Conservation (phyloP, 2,797 vertebrate species). For the Parauchenoglanis ngamensis region DNA sequence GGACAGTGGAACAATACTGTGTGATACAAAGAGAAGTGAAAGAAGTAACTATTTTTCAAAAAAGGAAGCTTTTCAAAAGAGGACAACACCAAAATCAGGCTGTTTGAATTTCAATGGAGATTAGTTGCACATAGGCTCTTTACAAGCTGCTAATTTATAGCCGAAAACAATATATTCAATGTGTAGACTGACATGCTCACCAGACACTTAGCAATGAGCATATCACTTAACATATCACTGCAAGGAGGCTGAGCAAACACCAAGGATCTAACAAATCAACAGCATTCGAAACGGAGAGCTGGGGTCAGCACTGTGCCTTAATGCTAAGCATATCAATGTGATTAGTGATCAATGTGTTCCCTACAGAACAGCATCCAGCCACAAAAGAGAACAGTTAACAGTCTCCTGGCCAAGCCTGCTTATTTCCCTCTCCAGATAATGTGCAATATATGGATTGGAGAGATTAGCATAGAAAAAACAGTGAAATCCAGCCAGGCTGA, state of each 20-base stretch:
- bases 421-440: conserved; percentile 18
- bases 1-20: background rate
- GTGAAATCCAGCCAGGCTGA: background rate
- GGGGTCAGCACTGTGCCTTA: background rate
- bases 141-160: background rate
- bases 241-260: background rate
- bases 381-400: conserved; percentile 16
- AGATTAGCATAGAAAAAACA: background rate
- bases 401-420: background rate
- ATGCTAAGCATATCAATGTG: background rate
- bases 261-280: background rate
- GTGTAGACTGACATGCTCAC: background rate
- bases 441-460: background rate
- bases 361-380: background rate
- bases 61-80: background rate
- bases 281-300: background rate
- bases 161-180: background rate
- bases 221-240: background rate
- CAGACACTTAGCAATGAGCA: background rate
- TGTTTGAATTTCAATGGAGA: background rate
- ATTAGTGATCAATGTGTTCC: conserved; percentile 22
- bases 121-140: background rate
- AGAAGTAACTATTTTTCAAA: background rate
- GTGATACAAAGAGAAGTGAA: background rate
- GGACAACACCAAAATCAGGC: background rate